These are phyloP conservation scores for Rhincodon typus DNA, from an alignment of 2,797 vertebrate species.

Conservation along the genomic window DNA sequence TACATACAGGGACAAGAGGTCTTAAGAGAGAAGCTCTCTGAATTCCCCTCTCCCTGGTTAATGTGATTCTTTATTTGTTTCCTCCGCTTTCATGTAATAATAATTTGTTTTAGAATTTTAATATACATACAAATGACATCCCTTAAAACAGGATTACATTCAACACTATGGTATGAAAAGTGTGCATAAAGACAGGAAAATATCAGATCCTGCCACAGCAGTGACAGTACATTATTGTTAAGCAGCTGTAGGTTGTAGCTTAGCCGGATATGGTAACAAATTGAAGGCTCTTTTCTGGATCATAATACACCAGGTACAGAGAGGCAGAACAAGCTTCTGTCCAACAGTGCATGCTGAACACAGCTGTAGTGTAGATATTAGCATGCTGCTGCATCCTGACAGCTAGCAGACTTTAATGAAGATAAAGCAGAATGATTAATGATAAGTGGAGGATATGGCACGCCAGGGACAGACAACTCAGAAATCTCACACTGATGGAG, in stretches of 20 bases:
- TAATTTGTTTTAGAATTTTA: background rate
- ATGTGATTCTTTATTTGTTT: background rate
- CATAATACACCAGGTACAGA: background rate
- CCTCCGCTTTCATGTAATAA: background rate
- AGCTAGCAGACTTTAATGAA: constrained; percentile 8
- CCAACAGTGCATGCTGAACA: background rate
- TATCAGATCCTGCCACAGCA: background rate
- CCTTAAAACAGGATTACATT: background rate
- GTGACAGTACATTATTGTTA: background rate
- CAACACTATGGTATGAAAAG: background rate
- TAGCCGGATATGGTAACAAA: background rate
- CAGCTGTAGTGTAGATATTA: background rate
- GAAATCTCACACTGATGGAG: background rate
- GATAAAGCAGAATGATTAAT: constrained; percentile 11
- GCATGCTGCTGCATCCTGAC: background rate
- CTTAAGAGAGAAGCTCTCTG: background rate
- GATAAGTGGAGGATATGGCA: background rate
- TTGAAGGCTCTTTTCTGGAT: background rate
- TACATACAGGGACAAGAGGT: background rate
- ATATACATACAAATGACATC: background rate
- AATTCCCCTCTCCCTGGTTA: background rate
- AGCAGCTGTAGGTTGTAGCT: background rate
- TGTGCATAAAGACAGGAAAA: background rate
- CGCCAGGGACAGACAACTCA: background rate
- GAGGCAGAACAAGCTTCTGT: background rate